A percentile compares a stretch with the other conserved stretches of the same genome.
These are phyloP conservation scores for Tympanuchus pallidicinctus DNA, from an alignment of 2,113 vertebrate species.

Conservation along the genomic window DNA sequence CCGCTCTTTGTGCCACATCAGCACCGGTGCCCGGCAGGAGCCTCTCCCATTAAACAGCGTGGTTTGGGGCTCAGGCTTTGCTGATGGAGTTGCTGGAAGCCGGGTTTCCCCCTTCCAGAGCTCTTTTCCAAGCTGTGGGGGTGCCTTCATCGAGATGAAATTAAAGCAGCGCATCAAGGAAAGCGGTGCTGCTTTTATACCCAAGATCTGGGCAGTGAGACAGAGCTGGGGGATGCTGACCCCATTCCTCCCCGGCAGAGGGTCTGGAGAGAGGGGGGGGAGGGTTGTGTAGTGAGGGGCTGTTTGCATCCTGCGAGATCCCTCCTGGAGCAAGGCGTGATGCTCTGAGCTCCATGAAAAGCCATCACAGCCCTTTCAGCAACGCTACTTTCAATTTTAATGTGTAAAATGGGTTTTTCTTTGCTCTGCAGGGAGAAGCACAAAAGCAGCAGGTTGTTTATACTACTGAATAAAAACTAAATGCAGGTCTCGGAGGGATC, in stretches of 20 bases:
- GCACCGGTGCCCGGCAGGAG: not conserved
- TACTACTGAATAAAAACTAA: slow-evolving; percentile 71
- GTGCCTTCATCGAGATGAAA: not conserved
- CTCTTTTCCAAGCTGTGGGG: not conserved
- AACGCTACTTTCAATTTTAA: slow-evolving; percentile 59
- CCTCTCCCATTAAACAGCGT: not conserved
- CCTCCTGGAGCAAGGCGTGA: not conserved
- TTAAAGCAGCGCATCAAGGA: not conserved
- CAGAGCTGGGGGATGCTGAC: not conserved
- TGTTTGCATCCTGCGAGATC: not conserved
- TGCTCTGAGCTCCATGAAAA: slow-evolving; percentile 18
- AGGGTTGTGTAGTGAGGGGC: not conserved
- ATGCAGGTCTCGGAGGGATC: slow-evolving; percentile 44
- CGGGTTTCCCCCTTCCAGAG: not conserved
- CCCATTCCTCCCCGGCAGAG: not conserved
- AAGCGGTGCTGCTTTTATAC: not conserved
- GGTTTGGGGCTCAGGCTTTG: not conserved
- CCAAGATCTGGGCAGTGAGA: not conserved
- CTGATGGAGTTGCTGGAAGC: not conserved
- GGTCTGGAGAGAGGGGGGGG: not conserved
- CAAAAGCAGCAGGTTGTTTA: slow-evolving; percentile 67
- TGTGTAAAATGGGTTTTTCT: slow-evolving; percentile 54
- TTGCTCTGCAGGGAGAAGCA: slow-evolving; percentile 46
- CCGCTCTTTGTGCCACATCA: not conserved
- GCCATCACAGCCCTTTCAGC: slow-evolving; percentile 44